phyloP scores from a whole-genome alignment of 2,113 vertebrate species.

The Pandion haliaetus region DNA sequence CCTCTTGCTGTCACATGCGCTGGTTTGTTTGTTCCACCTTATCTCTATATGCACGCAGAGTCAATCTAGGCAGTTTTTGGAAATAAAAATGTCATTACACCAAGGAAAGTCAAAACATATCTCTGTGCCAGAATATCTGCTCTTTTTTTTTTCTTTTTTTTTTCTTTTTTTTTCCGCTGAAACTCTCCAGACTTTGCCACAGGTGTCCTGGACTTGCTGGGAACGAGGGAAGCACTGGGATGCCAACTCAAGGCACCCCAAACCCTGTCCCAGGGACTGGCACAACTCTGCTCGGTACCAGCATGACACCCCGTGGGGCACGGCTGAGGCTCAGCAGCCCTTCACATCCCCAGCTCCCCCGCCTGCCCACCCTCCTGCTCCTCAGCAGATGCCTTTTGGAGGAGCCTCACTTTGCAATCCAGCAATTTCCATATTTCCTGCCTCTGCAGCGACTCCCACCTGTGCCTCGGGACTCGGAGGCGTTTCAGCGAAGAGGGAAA shows the following conservation, averaged over 20 bases:
- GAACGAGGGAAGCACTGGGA: background rate
- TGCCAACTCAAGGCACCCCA: background rate
- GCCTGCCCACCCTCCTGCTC: background rate
- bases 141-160: background rate
- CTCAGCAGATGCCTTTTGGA: background rate
- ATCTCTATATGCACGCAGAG: background rate
- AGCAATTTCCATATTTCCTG: background rate
- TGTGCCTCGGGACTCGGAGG: background rate
- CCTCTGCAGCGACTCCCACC: background rate
- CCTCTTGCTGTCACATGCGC: constrained; percentile 5
- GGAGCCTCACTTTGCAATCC: background rate
- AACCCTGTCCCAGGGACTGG: background rate
- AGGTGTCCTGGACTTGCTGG: background rate
- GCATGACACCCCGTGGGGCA: rapidly evolving
- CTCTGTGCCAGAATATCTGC: background rate
- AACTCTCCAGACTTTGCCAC: background rate
- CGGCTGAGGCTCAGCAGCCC: background rate
- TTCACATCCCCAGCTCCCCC: background rate
- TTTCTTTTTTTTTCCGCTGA: background rate
- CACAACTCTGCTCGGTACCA: background rate
- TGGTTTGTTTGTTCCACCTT: constrained; percentile 44
- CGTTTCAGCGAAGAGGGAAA: background rate
- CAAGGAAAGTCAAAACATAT: constrained; percentile 36
- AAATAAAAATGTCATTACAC: constrained; percentile 51
- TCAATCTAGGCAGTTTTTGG: constrained; percentile 11